These are phyloP conservation scores for Parnassius apollo DNA, from an alignment of 2,888 invertebrate species.

Conservation along the genomic window DNA sequence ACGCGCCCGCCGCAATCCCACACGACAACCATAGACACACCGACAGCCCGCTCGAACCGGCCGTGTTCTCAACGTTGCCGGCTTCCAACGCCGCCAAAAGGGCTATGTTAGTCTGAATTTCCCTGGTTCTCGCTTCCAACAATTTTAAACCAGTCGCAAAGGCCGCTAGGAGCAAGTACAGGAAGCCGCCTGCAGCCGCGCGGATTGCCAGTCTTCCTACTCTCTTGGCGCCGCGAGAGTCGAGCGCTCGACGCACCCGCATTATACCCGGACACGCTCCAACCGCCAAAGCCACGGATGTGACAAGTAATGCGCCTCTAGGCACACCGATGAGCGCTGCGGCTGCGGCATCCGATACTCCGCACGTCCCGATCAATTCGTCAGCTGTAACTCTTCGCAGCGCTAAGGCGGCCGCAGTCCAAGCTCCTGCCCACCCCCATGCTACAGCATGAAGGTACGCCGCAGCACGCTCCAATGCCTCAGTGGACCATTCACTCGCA, in stretches of 20 bases:
- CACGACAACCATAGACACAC: conserved; percentile 83
- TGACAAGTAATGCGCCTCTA: conserved; percentile 81
- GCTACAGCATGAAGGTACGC: conserved; percentile 92
- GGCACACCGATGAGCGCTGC: conserved; percentile 83
- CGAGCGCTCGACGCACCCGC: conserved; percentile 83
- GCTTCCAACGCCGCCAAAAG: conserved; percentile 75
- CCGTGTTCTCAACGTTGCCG: conserved; percentile 44
- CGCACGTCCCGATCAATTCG: conserved; percentile 91
- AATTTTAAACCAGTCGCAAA: conserved; percentile 86
- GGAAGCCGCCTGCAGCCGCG: conserved; percentile 88
- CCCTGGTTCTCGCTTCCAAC: conserved; percentile 80
- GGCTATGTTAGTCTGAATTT: conserved; percentile 66
- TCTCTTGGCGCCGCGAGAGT: conserved; percentile 82
- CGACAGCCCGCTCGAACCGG: conserved; percentile 70
- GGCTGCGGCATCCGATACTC: conserved; percentile 82
- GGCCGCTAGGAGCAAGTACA: conserved; percentile 88
- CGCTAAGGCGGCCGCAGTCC: conserved; percentile 91
- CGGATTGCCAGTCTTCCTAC: conserved; percentile 87
- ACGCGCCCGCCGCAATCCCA: conserved; percentile 84
- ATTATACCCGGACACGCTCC: conserved; percentile 89
- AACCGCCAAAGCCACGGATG: conserved; percentile 86
- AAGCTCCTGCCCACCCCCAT: conserved; percentile 93
- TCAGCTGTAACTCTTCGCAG: conserved; percentile 89
- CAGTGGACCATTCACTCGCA: conserved; percentile 95
- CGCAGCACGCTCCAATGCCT: conserved; percentile 92